phyloP scores from a whole-genome alignment of 2,888 invertebrate species.

The Orthosia incerta region DNA sequence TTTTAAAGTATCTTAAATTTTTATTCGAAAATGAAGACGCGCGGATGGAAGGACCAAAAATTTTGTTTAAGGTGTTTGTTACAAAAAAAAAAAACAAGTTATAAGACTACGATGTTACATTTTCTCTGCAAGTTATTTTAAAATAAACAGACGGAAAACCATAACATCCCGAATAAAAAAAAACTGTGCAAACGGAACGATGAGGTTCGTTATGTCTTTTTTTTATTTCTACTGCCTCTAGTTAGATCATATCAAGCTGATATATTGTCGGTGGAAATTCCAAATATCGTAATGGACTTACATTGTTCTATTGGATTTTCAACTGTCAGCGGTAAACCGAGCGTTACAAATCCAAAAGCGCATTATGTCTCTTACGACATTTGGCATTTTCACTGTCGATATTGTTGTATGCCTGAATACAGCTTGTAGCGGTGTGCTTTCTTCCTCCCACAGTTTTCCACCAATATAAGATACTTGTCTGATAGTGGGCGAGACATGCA shows the following conservation, averaged over 20 bases:
- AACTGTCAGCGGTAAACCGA: too few relatives aligned
- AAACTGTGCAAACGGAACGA: too few relatives aligned
- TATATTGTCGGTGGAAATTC: not conserved
- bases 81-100: not conserved
- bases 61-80: not conserved
- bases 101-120: not conserved
- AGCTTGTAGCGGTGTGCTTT: not conserved
- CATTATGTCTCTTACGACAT: too few relatives aligned
- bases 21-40: not conserved
- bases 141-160: too few relatives aligned
- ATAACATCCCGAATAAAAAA: too few relatives aligned
- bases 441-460: slow-evolving; percentile 6
- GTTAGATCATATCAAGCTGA: too few relatives aligned
- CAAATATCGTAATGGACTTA: too few relatives aligned
- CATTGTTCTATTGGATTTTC: too few relatives aligned
- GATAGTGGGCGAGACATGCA: slow-evolving; percentile 17
- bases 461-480: not conserved
- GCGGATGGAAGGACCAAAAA: slow-evolving; percentile 17
- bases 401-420: not conserved
- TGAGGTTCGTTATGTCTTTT: too few relatives aligned
- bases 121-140: too few relatives aligned
- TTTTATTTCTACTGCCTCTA: not conserved
- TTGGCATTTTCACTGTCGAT: too few relatives aligned
- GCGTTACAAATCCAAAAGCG: too few relatives aligned
- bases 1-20: not conserved